Evolutionary conservation across 2,797 vertebrate genomes (phyloP), one percentile per base, ranked within the genome.

Genomic region (Sebastolobus altivelis): DNA sequence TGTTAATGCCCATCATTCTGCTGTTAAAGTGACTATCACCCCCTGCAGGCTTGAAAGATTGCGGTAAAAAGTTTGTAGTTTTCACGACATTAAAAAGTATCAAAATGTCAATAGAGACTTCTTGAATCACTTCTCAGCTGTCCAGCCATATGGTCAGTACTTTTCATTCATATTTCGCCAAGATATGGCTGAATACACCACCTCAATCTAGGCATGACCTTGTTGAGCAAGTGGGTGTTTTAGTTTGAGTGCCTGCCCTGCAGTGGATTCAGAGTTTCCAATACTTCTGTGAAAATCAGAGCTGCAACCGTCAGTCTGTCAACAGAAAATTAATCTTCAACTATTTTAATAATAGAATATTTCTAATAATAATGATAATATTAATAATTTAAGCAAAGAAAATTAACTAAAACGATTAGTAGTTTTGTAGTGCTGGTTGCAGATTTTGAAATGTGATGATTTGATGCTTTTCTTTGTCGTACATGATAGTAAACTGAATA

Each of bases 1-100:
- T 27, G 14, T 56, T 46, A 66, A 79, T 79, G 33, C 52, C 52
- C 49, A 60, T 49, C 61, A 83, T 7, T 78, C 46, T 70, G 62
- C 62, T 75, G 40, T 69, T 46, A 29, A 55, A 74, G 65, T 6
- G 2, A 16, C 25, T 20, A 11, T 40, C 11, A 16, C 7, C 22
- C 11, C 10, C 49, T 65, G 12, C 46, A 38, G 60, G 31, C 13
- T 75, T 55, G 6, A 80, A 40, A 22, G n/a, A 54, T 38, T 12
- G 11, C 25, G n/a, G 6, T 43, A 16, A 46, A 70, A 60, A 3
- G 3, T 31, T 75, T 52, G 3, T 4, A n/a, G 13, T 56, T 75
- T 70, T 35, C 16, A 61, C 4, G 3, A 11, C 20, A 54, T 70
- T 58, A 29, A 52, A 70, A 61, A 37, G 13, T 18, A 52, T 74